Base-by-base conservation (phyloP, 1,140 invertebrate species). In the Philotrypesis tridentata region DNA sequence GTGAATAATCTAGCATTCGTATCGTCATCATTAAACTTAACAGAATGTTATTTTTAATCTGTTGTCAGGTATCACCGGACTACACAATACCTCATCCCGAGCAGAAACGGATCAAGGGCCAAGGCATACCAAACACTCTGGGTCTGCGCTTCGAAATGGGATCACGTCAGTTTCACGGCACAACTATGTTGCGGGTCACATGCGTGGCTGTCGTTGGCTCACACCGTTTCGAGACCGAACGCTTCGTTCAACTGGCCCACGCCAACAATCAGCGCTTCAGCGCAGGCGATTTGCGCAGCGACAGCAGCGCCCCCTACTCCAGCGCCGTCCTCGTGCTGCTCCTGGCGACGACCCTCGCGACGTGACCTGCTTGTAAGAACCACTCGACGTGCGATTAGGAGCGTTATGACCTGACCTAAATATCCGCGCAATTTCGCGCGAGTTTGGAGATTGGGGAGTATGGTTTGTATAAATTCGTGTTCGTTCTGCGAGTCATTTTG, bases 261-360 rank as follows among this genome's bases (percentile, higher is more conserved):
- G 84, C 86, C 8, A 88, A 89, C 74, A 89, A 89, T 71, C 86
- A 89, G 23, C 83, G 85, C 43, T 81, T 87, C 61, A 88, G 87
- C 75, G 84, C 87, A 0, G 86, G 85, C n/a, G 85, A 88, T 81
- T 61, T 83, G 3, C 77, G 85, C 9, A 84, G 82, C 37, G n/a
- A n/a, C 40, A 40, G 6, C 55, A 76, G 14, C 67, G 23, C 61
- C 33, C 21, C 29, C 27, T 70, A 61, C 60, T 40, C 48, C 43
- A 55, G 60, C 29, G 48, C 17, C 27, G 40, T 31, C 3, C 31
- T 80, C 0, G 25, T 78, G 0, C 9, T 87, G 11, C 48, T 83
- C 23, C 43, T 76, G 31, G 31, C 85, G 25, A 31, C 84, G 6
- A 11, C 86, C 7, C 33, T 83, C 43, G 43, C 82, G 27, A 88